These are phyloP conservation scores for Linnaemya vulpina DNA, from an alignment of 2,888 invertebrate genomes.

Conservation along the genomic window DNA sequence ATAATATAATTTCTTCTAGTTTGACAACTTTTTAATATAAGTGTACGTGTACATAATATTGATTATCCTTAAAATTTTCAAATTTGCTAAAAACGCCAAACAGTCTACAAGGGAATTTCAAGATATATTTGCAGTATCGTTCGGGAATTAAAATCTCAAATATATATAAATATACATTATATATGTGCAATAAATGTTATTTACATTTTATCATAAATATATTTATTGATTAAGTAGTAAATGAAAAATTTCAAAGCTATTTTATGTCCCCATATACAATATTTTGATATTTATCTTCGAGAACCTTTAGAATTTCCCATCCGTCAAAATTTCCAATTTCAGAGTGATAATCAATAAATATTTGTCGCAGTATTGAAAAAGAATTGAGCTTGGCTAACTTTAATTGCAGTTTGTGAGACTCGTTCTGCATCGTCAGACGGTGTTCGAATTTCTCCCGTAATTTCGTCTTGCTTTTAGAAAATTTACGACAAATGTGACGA, in stretches of 20 bases:
- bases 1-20: no score
- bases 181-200: background rate
- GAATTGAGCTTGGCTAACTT: conserved; percentile 74
- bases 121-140: background rate
- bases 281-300: conserved; percentile 72
- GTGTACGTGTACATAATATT: no score
- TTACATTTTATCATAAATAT: background rate
- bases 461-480: conserved; percentile 72
- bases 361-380: conserved; percentile 74
- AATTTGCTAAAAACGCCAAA: no score
- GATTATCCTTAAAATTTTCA: no score
- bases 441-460: conserved; percentile 73
- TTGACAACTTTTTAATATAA: no score
- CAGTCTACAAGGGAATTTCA: no score
- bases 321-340: conserved; percentile 66
- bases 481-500: conserved; percentile 70
- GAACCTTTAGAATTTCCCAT: conserved; percentile 71
- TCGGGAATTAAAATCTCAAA: background rate
- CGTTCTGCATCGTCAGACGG: conserved; percentile 71
- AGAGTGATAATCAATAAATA: conserved; percentile 74
- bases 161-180: background rate
- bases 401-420: conserved; percentile 74
- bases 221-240: background rate
- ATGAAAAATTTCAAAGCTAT: background rate
- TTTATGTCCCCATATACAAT: conserved; percentile 58